Evolutionary conservation across 2,113 vertebrate genomes (phyloP).

Genomic region (Pangasianodon gigas): DNA sequence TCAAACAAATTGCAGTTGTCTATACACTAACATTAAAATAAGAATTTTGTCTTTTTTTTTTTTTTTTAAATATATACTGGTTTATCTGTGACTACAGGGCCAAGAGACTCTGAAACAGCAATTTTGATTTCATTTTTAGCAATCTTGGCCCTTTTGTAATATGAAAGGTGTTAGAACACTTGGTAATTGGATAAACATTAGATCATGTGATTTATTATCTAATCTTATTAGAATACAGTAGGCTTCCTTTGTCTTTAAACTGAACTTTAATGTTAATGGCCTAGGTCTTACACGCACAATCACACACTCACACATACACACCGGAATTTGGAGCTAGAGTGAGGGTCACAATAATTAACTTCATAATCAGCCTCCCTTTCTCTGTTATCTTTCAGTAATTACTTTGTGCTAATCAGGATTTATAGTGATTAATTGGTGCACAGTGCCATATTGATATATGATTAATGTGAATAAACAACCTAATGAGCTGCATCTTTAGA

Average conservation of each 20-base stretch:
- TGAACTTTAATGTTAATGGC: not conserved
- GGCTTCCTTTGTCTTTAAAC: not conserved
- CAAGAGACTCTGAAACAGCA: not conserved
- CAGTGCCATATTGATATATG: slow-evolving; percentile 42
- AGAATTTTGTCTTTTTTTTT: not conserved
- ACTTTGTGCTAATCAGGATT: slow-evolving; percentile 65
- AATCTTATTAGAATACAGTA: slow-evolving; percentile 37
- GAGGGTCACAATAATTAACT: slow-evolving; percentile 71
- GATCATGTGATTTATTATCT: slow-evolving; percentile 24
- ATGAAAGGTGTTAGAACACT: not conserved
- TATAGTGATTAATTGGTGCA: slow-evolving; percentile 66
- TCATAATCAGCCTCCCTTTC: slow-evolving; percentile 58
- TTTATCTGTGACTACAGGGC: not conserved
- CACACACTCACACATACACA: slow-evolving; percentile 36
- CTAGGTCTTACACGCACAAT: not conserved
- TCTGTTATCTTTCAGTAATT: slow-evolving; percentile 69
- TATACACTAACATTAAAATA: not conserved
- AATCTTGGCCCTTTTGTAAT: not conserved
- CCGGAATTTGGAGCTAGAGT: slow-evolving; percentile 32
- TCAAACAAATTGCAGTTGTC: not conserved
- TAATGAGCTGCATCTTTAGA: slow-evolving; percentile 26
- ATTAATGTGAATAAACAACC: slow-evolving; percentile 63
- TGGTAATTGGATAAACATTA: slow-evolving; percentile 56
- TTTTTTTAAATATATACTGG: not conserved
- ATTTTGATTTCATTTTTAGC: not conserved